phyloP scores from a whole-genome alignment of 1,140 invertebrate species.

The Papilio polytes region DNA sequence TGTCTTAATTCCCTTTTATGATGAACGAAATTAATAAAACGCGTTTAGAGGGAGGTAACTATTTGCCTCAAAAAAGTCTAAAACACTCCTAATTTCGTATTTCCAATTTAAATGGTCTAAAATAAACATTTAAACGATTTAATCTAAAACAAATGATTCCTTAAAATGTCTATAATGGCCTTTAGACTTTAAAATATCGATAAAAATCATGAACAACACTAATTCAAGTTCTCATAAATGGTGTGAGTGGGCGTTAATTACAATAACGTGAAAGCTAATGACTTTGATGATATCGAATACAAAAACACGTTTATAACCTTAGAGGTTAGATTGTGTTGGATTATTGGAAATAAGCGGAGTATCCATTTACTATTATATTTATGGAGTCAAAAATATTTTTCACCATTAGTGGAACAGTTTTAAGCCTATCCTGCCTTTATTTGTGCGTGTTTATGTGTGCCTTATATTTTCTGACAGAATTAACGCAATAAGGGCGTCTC shows the following conservation, averaged over 20 bases:
- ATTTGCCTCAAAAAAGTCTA: background rate
- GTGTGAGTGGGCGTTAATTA: slow-evolving; percentile 59
- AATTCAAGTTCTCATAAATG: slow-evolving; percentile 19
- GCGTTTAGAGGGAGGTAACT: background rate
- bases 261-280: slow-evolving; percentile 47
- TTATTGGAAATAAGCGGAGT: background rate
- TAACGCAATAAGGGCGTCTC: too few species aligned
- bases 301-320: slow-evolving; percentile 22
- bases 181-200: background rate
- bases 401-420: background rate
- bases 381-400: background rate
- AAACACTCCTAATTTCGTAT: background rate
- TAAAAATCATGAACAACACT: slow-evolving; percentile 20
- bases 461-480: too few species aligned
- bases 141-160: background rate
- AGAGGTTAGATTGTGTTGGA: background rate
- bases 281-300: slow-evolving; percentile 24
- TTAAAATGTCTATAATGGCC: background rate
- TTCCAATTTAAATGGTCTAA: background rate
- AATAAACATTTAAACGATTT: background rate
- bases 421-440: too few species aligned
- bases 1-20: background rate
- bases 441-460: too few species aligned
- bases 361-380: background rate
- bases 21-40: background rate